Percentiles rank a stretch among this genome's conserved stretches.
phyloP scores from a whole-genome alignment of 2,888 invertebrate genomes.

The Machimus atricapillus region DNA sequence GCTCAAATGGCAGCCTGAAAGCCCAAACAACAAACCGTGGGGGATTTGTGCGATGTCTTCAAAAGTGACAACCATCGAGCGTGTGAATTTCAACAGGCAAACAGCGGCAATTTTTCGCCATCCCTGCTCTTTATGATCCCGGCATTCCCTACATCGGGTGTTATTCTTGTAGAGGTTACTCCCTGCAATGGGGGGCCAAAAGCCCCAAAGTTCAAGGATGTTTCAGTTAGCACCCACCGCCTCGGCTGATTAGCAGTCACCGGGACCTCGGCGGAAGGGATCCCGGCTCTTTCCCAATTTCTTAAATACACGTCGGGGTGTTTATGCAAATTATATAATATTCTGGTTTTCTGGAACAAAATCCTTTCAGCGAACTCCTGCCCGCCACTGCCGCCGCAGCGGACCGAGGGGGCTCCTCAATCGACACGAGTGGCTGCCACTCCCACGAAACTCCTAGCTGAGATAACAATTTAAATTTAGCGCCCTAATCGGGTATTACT shows the following conservation, averaged over 20 bases:
- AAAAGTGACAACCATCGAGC: slow-evolving; percentile 39
- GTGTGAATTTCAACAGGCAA: slow-evolving; percentile 44
- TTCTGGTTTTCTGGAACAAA: slow-evolving; percentile 41
- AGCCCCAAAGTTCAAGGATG: slow-evolving; percentile 17
- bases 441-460: slow-evolving; percentile 6
- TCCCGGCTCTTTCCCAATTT: background rate
- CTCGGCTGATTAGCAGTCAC: background rate
- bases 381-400: background rate
- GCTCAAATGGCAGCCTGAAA: slow-evolving; percentile 12
- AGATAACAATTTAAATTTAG: slow-evolving; percentile 50
- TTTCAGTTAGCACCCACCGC: background rate
- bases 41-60: slow-evolving; percentile 28
- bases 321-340: slow-evolving; percentile 46
- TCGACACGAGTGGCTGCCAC: background rate
- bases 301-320: background rate
- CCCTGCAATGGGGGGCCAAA: background rate
- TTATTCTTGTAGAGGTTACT: slow-evolving; percentile 32
- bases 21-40: slow-evolving; percentile 32
- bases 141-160: background rate
- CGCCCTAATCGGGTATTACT: slow-evolving; percentile 47
- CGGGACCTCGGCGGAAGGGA: background rate
- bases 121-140: slow-evolving; percentile 1
- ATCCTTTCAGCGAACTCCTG: background rate
- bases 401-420: background rate
- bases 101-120: slow-evolving; percentile 32